Evolutionary conservation across 2,113 vertebrate species (phyloP).

Genomic region (Erythrolamprus reginae): DNA sequence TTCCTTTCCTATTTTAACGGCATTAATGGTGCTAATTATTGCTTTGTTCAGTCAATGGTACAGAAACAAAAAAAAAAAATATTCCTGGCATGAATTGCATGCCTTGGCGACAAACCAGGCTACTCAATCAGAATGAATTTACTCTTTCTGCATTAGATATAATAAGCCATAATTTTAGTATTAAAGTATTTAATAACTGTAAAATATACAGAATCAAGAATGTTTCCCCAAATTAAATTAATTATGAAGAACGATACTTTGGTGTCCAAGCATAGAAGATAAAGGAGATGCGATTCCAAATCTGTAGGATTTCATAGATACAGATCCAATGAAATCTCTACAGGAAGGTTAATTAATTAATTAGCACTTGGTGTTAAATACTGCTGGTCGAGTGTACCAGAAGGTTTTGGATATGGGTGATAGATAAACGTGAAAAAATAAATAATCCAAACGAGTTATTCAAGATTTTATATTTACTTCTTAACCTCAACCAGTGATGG

Average conservation of each 20-base stretch:
- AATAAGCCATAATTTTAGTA: constrained; percentile 13
- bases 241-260: neutral
- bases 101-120: constrained; percentile 16
- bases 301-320: neutral
- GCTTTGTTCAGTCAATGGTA: constrained; percentile 32
- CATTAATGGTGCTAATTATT: constrained; percentile 49
- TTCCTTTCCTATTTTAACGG: neutral
- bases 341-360: neutral
- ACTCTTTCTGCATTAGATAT: constrained; percentile 20
- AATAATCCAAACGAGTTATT: neutral
- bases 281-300: neutral
- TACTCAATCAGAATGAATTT: constrained; percentile 43
- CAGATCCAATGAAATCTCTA: neutral
- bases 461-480: neutral
- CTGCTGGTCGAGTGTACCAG: neutral
- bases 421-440: neutral
- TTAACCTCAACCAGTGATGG: neutral
- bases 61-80: constrained; percentile 1
- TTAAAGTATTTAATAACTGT: constrained; percentile 23
- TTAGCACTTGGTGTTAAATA: neutral
- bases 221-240: constrained; percentile 3
- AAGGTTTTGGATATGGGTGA: neutral
- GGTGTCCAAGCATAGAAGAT: neutral
- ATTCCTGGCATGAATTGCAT: constrained; percentile 19
- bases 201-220: neutral